Evolutionary conservation across 1,140 invertebrate genomes (phyloP), one percentile per base, ranked within the genome.

Genomic region (Tribolium castaneum): DNA sequence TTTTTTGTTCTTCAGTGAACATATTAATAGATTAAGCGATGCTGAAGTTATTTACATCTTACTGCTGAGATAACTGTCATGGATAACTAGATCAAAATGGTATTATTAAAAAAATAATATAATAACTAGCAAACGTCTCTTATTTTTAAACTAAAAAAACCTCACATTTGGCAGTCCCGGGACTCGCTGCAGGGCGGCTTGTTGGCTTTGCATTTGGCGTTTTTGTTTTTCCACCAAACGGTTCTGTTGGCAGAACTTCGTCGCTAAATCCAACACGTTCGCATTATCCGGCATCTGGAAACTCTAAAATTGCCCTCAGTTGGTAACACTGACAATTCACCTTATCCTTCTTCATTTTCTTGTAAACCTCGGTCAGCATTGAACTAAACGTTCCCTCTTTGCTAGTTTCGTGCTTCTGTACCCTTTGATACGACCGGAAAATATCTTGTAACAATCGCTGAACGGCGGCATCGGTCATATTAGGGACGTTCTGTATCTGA

Each of bases 311-410:
- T 30, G 39, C 7, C 39, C 39, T 0, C n/a, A 3, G n/a, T 45
- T 45, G n/a, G 39, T 45, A n/a, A 45, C 7, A n/a, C 5, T n/a
- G n/a, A 7, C 7, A 45, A 45, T 7, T 45, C 76, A 89, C 88
- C 83, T 88, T 87, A 34, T 88, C 86, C 13, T 86, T 86, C 13
- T 85, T 87, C 34, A 87, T 88, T 0, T 85, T 86, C 82, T 91
- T 92, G 78, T 92, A 93, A 14, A 89, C 89, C 45, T 93, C 91
- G 1, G 90, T 86, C 0, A 93, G 80, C 51, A 93, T 85, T 10
- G 88, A 87, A n/a, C 87, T 87, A 52, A 92, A 90, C 54, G 88
- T 87, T 1, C 80, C 81, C 52, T 89, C 87, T 80, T 92, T 92
- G 1, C 87, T 86, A 19, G 90, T 87, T 5, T 89, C 86, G 80